Evolutionary conservation across 2,888 invertebrate genomes (phyloP).

Genomic region (Brachyptera putata): DNA sequence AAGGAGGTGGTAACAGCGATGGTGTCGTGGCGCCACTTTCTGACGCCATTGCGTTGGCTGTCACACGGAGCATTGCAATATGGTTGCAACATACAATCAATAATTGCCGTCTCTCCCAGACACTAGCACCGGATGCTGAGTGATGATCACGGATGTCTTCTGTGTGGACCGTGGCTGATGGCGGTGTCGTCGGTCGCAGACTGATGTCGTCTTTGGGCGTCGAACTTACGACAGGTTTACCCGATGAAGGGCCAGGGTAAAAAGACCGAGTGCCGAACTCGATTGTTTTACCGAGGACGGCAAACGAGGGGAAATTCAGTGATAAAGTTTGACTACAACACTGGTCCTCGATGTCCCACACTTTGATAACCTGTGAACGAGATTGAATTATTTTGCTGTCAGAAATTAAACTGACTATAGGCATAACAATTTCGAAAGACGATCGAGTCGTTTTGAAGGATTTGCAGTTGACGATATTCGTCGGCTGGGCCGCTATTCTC

Average conservation of each 20-base stretch:
- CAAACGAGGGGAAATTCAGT: constrained; percentile 54
- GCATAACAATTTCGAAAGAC: too few species aligned
- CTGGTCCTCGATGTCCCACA: constrained; percentile 58
- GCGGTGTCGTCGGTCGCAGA: not conserved
- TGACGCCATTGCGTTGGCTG: not conserved
- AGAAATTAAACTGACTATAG: too few species aligned
- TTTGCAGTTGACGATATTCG: too few species aligned
- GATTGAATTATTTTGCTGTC: not conserved
- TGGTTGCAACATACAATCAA: constrained; percentile 55
- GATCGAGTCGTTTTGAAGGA: too few species aligned
- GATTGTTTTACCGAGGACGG: constrained; percentile 52
- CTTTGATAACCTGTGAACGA: constrained; percentile 50
- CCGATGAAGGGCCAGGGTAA: constrained; percentile 49
- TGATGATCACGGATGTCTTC: not conserved
- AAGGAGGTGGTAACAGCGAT: constrained; percentile 35
- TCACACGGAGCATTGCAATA: constrained; percentile 41
- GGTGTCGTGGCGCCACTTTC: not conserved
- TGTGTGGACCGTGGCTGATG: not conserved
- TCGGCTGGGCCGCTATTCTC: too few species aligned
- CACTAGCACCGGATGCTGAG: constrained; percentile 17
- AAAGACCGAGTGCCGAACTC: constrained; percentile 56
- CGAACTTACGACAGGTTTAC: not conserved
- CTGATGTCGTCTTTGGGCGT: not conserved
- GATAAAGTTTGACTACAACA: constrained; percentile 53
- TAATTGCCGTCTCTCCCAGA: constrained; percentile 46